Conservation (phyloP, 2,113 vertebrate genomes). For the Podarcis muralis region DNA sequence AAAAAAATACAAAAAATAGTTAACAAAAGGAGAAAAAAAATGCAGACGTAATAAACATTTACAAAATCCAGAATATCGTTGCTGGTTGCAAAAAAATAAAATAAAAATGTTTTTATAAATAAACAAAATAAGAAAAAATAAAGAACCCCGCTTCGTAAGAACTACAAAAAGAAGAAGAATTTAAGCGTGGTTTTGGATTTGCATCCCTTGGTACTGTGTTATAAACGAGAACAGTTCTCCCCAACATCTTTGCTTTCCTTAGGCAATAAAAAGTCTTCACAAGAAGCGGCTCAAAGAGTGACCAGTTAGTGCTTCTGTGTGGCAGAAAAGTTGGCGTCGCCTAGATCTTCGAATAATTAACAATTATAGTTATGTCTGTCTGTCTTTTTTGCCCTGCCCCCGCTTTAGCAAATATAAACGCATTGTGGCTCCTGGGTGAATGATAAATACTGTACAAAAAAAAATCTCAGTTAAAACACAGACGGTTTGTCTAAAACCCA, state of each 20-base stretch:
- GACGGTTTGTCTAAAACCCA: slow-evolving; percentile 67
- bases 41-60: slow-evolving; percentile 84
- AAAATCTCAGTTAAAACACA: slow-evolving; percentile 77
- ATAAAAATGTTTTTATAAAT: slow-evolving; percentile 76
- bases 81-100: slow-evolving; percentile 51
- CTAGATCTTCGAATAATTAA: slow-evolving; percentile 50
- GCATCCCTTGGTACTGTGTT: slow-evolving; percentile 55
- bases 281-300: slow-evolving; percentile 47
- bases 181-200: slow-evolving; percentile 60
- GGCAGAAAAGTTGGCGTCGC: slow-evolving; percentile 77
- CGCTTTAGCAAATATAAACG: slow-evolving; percentile 67
- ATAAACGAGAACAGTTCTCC: slow-evolving; percentile 58
- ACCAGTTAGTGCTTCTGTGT: slow-evolving; percentile 47
- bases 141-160: neutral
- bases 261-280: slow-evolving; percentile 51
- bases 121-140: slow-evolving; percentile 54
- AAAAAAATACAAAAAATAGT: slow-evolving; percentile 87
- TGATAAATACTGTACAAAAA: slow-evolving; percentile 89
- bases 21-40: slow-evolving; percentile 74
- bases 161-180: slow-evolving; percentile 50
- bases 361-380: neutral
- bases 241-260: slow-evolving; percentile 53
- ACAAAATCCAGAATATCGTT: slow-evolving; percentile 82
- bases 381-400: neutral
- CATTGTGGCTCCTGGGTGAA: slow-evolving; percentile 55